A percentile compares a stretch with the other conserved stretches of the same genome.
phyloP scores from a whole-genome alignment of 2,113 vertebrate species.

The Callionymus lyra region DNA sequence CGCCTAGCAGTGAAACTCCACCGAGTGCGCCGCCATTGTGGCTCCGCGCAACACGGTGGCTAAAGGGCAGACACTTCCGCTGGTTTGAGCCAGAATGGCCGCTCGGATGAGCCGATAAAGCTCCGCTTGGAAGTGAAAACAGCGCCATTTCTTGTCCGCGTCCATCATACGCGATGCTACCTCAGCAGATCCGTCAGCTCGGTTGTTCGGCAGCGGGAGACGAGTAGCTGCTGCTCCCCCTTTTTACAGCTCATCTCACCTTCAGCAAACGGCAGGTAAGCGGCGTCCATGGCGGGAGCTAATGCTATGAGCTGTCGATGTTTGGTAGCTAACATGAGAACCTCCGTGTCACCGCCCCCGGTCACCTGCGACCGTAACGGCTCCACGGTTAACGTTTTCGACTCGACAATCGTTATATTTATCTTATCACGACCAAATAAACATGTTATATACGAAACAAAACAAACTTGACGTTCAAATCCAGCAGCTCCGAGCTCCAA shows the following conservation, averaged over 20 bases:
- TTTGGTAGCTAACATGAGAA: too few relatives aligned
- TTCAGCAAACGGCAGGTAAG: constrained; percentile 63
- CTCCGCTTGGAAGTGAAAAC: constrained; percentile 36
- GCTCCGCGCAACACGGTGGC: constrained; percentile 13
- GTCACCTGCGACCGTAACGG: too few relatives aligned
- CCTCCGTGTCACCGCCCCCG: too few relatives aligned
- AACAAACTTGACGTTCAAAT: too few relatives aligned
- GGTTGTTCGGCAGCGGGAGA: constrained; percentile 72
- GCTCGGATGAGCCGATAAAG: constrained; percentile 13
- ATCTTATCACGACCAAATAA: too few relatives aligned
- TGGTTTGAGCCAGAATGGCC: constrained; percentile 61
- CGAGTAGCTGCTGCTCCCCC: constrained; percentile 69
- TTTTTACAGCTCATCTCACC: constrained; percentile 55
- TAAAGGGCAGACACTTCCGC: constrained; percentile 3
- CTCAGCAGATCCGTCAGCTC: constrained; percentile 69
- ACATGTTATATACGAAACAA: too few relatives aligned
- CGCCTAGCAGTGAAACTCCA: constrained; percentile 34
- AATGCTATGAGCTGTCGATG: too few relatives aligned
- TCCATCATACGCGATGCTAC: constrained; percentile 69
- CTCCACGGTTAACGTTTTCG: too few relatives aligned
- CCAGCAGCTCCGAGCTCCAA: too few relatives aligned
- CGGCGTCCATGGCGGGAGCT: too few relatives aligned
- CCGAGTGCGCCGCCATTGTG: constrained; percentile 48
- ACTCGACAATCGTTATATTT: too few relatives aligned
- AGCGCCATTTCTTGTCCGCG: constrained; percentile 63